Percentiles rank a stretch among this genome's conserved stretches.
Conservation (phyloP, 2,888 invertebrate genomes). For the Tuberolachnus salignus region DNA sequence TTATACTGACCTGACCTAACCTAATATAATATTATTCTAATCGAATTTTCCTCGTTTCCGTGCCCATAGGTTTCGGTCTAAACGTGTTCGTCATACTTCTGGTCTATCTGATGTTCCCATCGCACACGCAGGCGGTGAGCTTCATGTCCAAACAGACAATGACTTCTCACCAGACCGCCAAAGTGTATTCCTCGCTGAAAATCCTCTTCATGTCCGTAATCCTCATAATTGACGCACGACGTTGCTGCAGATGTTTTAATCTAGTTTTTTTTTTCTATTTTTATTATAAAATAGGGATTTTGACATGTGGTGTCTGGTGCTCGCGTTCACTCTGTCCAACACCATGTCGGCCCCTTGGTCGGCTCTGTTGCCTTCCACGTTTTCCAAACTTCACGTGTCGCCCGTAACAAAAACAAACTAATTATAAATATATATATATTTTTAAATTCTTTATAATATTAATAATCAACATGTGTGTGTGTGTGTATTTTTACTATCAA, state of each 20-base stretch:
- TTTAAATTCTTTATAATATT: no score
- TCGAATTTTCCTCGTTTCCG: no score
- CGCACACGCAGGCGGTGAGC: not conserved
- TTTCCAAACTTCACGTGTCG: constrained; percentile 13
- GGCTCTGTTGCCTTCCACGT: not conserved
- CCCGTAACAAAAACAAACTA: not conserved
- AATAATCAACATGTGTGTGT: not conserved
- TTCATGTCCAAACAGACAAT: constrained; percentile 1
- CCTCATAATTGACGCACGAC: not conserved
- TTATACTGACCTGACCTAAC: not conserved
- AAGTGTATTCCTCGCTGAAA: not conserved
- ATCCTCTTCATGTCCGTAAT: not conserved
- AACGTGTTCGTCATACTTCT: not conserved
- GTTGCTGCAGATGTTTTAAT: not conserved
- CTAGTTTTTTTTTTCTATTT: not conserved
- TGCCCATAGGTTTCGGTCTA: not conserved
- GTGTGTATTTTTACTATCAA: not conserved
- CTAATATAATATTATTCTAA: not conserved
- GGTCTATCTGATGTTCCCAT: not conserved
- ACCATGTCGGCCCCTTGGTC: constrained; percentile 31
- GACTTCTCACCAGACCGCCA: constrained; percentile 20
- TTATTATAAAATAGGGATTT: not conserved
- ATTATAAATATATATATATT: no score
- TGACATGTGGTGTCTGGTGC: constrained; percentile 8
- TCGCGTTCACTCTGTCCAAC: constrained; percentile 34